Evolutionary conservation across 2,797 vertebrate genomes (phyloP), one percentile per base, ranked within the genome.

Genomic region (Pseudochromis fuscus): DNA sequence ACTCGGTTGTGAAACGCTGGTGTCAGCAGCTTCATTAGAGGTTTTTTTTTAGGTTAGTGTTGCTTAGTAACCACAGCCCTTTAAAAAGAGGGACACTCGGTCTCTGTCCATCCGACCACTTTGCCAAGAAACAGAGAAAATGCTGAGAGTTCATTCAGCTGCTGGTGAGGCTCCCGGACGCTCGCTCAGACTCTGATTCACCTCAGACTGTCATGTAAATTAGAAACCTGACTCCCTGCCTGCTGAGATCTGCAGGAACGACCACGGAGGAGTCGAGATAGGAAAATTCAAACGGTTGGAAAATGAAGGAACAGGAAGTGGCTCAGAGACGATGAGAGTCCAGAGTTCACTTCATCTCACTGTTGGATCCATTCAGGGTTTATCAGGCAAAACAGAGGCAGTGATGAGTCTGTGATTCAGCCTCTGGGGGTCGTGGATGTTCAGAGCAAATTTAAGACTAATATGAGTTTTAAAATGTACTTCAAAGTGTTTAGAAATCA

Each of bases 61-160:
- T 57, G 50, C 77, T 48, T 24, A 3, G 78, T 27, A 75, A 78
- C 67, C 0, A 3, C 42, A 50, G 44, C 12, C 21, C 23, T 58
- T 15, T 5, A 49, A 67, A 49, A 37, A 24, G 19, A 48, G 44
- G 57, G 49, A 55, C 45, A 57, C 68, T 75, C 57, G 12, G 42
- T 21, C 12, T 51, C 0, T 12, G 55, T 70, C 50, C 15, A 11
- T 56, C 24, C 8, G 18, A n/a, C 2, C 5, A 1, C 7, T 35
- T 27, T 3, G n/a, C 33, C 28, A 31, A 58, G 33, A 65, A 64
- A 28, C 13, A 38, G 12, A 35, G 9, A 35, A 16, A 27, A 37
- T 1, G 13, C 21, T 13, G 11, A 45, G 18, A 63, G 38, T 64
- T 40, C 13, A 19, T 67, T 76, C 44, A 71, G n/a, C 2, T 4